phyloP scores from a whole-genome alignment of 1,140 invertebrate genomes.

The Hirudo medicinalis region DNA sequence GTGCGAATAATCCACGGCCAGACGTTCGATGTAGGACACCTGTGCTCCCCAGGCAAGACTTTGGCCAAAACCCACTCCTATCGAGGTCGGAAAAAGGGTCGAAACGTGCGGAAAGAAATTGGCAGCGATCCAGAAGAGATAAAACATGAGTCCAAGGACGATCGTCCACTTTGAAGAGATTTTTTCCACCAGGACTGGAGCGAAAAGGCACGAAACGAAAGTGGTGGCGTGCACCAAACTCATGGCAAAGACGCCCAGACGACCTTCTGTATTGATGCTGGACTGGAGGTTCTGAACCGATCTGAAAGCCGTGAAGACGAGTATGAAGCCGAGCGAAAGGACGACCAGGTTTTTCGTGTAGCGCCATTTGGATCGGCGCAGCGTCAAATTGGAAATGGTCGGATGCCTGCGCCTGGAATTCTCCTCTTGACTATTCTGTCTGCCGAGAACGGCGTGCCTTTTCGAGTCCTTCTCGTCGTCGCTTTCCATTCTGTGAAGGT shows the following conservation, averaged over 20 bases:
- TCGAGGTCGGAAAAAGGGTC: conserved; percentile 35
- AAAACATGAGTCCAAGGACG: conserved; percentile 33
- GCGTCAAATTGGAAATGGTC: neutral
- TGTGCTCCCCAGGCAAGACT: conserved; percentile 38
- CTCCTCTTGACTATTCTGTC: neutral
- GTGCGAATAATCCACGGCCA: conserved; percentile 35
- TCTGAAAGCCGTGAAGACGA: conserved; percentile 37
- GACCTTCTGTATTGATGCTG: conserved; percentile 30
- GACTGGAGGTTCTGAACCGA: conserved; percentile 39
- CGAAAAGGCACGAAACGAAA: conserved; percentile 34
- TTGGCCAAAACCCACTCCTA: conserved; percentile 37
- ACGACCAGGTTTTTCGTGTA: conserved; percentile 35
- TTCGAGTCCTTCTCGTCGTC: neutral
- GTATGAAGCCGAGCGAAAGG: conserved; percentile 36
- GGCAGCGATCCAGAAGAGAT: conserved; percentile 36
- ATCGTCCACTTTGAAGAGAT: conserved; percentile 38
- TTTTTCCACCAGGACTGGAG: conserved; percentile 33
- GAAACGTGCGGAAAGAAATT: conserved; percentile 38
- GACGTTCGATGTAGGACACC: conserved; percentile 35
- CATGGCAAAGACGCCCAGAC: conserved; percentile 37
- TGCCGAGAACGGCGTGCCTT: neutral
- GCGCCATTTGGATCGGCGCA: conserved; percentile 18
- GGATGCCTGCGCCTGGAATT: neutral
- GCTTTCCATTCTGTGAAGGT: neutral
- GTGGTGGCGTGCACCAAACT: conserved; percentile 34